phyloP scores from a whole-genome alignment of 2,888 invertebrate genomes.

The Heliconius ismenius region DNA sequence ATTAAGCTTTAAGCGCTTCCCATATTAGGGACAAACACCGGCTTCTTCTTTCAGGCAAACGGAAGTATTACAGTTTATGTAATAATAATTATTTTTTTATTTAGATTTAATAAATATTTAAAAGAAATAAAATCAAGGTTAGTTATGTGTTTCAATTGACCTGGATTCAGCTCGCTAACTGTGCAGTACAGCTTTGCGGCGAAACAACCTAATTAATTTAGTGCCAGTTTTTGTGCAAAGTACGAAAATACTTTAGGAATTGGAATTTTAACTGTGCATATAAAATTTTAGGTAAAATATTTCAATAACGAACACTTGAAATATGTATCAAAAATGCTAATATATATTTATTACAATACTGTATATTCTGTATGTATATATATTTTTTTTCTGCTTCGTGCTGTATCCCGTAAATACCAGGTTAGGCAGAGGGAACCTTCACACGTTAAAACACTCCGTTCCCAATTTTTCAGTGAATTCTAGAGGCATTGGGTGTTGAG shows the following conservation, averaged over 20 bases:
- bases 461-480: too few relatives aligned
- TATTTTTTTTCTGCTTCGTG: neutral
- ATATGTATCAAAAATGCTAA: neutral
- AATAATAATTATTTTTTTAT: too few relatives aligned
- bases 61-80: too few relatives aligned
- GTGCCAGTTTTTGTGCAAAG: constrained; percentile 12
- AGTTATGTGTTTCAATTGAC: constrained; percentile 21
- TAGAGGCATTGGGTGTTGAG: too few relatives aligned
- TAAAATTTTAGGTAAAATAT: constrained; percentile 3
- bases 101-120: neutral
- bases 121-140: neutral
- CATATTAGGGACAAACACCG: too few relatives aligned
- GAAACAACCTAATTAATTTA: constrained; percentile 34
- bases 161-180: constrained; percentile 17
- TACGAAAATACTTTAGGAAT: constrained; percentile 18
- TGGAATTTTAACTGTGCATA: constrained; percentile 16
- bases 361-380: too few relatives aligned
- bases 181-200: constrained; percentile 30
- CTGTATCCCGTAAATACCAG: neutral
- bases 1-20: too few relatives aligned
- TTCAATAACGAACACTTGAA: neutral
- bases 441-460: too few relatives aligned
- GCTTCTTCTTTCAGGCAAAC: too few relatives aligned
- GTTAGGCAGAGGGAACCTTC: neutral
- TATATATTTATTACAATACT: too few relatives aligned